A percentile compares a stretch with the other conserved stretches of the same genome.
Evolutionary conservation across 2,797 vertebrate species (phyloP).

Genomic region (Phoeniculus purpureus): DNA sequence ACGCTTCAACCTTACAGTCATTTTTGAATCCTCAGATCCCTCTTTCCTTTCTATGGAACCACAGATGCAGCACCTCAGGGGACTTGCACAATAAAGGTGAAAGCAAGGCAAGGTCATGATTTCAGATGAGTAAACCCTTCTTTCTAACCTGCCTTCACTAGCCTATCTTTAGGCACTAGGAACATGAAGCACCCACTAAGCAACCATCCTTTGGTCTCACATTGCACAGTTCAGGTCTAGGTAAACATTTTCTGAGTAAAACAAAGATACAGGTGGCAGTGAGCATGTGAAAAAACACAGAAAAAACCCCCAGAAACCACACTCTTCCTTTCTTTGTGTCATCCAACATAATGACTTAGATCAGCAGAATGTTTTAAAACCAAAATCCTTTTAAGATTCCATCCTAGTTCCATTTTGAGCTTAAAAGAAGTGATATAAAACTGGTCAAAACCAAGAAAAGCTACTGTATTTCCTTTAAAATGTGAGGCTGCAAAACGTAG

Average conservation of each 20-base stretch:
- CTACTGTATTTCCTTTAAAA: background rate
- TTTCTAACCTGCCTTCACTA: background rate
- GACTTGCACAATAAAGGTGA: background rate
- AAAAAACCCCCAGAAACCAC: background rate
- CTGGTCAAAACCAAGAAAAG: background rate
- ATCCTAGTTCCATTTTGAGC: background rate
- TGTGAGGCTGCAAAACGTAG: background rate
- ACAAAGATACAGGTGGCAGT: background rate
- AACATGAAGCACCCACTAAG: background rate
- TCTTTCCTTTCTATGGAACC: background rate
- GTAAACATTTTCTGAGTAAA: background rate
- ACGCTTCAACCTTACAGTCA: background rate
- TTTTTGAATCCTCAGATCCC: background rate
- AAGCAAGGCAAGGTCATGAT: background rate
- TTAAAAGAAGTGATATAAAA: background rate
- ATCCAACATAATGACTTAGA: background rate
- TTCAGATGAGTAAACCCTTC: background rate
- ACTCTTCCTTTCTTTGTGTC: background rate
- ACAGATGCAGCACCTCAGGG: fast-evolving
- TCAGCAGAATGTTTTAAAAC: background rate
- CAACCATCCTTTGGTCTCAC: background rate
- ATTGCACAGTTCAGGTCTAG: background rate
- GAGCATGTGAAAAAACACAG: background rate
- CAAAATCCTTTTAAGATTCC: background rate
- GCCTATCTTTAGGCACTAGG: background rate